Conservation (phyloP, 1,140 invertebrate species). For the Apis dorsata region DNA sequence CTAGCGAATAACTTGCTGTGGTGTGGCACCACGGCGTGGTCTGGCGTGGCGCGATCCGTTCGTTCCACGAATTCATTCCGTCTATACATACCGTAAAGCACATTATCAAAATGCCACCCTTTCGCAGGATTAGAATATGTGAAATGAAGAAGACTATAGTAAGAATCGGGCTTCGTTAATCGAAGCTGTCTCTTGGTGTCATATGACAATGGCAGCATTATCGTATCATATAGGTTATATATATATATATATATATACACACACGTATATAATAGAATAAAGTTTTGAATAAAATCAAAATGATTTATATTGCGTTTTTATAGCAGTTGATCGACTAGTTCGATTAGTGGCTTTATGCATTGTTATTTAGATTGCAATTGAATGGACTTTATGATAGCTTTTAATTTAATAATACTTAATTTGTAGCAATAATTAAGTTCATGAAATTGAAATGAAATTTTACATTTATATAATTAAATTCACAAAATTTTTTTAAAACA, state of each 20-base stretch:
- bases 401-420: neutral
- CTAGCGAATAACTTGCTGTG: slow-evolving; percentile 65
- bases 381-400: neutral
- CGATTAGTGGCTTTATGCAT: neutral
- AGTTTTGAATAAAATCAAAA: neutral
- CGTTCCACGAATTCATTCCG: slow-evolving; percentile 48
- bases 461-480: too few relatives aligned
- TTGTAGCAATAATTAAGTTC: too few relatives aligned
- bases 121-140: neutral
- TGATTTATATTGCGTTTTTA: neutral
- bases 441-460: too few relatives aligned
- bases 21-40: slow-evolving; percentile 28
- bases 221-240: neutral
- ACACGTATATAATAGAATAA: too few relatives aligned
- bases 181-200: neutral
- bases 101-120: neutral
- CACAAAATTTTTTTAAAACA: too few relatives aligned
- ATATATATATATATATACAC: too few relatives aligned
- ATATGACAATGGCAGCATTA: neutral
- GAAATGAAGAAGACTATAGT: neutral
- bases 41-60: slow-evolving; percentile 40
- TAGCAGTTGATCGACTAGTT: too few relatives aligned
- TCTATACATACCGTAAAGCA: neutral
- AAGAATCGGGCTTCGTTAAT: neutral
- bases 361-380: neutral